Base-by-base conservation (phyloP, 2,888 invertebrate genomes). In the Drosophila kanekoi region DNA sequence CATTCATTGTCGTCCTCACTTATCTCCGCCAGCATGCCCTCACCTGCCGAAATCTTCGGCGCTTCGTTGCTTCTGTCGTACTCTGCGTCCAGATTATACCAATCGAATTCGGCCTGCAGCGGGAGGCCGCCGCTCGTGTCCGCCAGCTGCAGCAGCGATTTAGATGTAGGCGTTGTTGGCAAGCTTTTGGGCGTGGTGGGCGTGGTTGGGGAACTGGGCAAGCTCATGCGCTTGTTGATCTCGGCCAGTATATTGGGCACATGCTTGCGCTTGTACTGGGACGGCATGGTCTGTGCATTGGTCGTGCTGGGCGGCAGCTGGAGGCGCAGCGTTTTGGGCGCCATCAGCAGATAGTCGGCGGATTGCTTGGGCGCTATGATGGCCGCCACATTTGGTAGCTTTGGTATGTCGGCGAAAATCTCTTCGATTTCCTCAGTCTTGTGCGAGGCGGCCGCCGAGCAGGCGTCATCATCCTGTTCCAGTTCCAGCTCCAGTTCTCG, bases 371-470 rank as follows among this genome's bases (percentile, higher is more conserved):
- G 95, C 68, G 95, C 95, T 65, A 96, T 95, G 59, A 96, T 95
- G 90, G 95, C 95, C 43, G 95, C 95, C 71, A 96, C 96, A 92
- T 95, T 95, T 40, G 96, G 95, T 88, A 96, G 93, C 93, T 95
- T 95, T 69, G 96, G 96, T 91, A 96, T 95, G 88, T 95, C 95
- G 66, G 92, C 91, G 70, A 92, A 92, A 77, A 92, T 91, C 79
- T 92, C 92, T 78, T 91, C 91, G 70, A 91, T 90, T 80, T 92
- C 91, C 67, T 91, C 90, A 90, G 91, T 92, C 90, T 91, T 92
- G 76, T 89, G 87, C 40, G 90, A 90, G 59, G 67, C 77, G 44
- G 84, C 71, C 20, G 54, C 63, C 41, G 64, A 75, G 45, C 72
- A 68, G 59, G 59, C 59, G n/a, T 60, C 76, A 52, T 79, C 78